Evolutionary conservation across 1,140 invertebrate genomes (phyloP).

Genomic region (Trichomalopsis sarcophagae): DNA sequence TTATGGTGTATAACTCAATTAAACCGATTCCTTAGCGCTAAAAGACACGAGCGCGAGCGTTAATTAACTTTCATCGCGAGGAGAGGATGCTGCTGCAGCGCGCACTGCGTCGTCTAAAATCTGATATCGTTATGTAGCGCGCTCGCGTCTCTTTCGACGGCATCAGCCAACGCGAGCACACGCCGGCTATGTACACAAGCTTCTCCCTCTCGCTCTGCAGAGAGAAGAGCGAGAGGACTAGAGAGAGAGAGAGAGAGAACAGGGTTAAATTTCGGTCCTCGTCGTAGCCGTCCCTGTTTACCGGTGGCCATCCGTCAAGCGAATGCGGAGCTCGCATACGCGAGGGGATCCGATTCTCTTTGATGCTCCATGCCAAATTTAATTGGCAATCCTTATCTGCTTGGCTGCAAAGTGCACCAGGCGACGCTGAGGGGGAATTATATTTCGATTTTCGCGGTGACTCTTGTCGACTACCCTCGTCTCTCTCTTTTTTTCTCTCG

Average conservation of each 20-base stretch:
- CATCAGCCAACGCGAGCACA: background rate
- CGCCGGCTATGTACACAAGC: background rate
- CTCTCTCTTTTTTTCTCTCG: background rate
- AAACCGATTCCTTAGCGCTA: background rate
- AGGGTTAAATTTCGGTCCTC: conserved; percentile 35
- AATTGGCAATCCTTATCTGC: conserved; percentile 44
- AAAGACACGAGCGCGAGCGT: background rate
- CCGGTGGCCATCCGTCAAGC: background rate
- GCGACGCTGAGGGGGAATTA: background rate
- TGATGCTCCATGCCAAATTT: conserved; percentile 43
- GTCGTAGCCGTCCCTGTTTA: conserved; percentile 10
- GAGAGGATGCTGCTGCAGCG: background rate
- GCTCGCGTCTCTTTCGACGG: background rate
- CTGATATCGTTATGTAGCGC: background rate
- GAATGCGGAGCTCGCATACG: background rate
- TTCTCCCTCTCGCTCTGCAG: background rate
- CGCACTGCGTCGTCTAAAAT: background rate
- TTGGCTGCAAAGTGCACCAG: background rate
- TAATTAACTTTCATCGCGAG: conserved; percentile 24
- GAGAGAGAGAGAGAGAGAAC: background rate
- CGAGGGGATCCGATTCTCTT: conserved; percentile 34
- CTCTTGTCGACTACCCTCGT: background rate
- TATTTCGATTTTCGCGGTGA: conserved; percentile 3
- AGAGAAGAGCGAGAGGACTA: background rate
- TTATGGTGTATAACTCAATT: background rate